phyloP scores from a whole-genome alignment of 2,888 invertebrate species.

The Nymphalis c-album region DNA sequence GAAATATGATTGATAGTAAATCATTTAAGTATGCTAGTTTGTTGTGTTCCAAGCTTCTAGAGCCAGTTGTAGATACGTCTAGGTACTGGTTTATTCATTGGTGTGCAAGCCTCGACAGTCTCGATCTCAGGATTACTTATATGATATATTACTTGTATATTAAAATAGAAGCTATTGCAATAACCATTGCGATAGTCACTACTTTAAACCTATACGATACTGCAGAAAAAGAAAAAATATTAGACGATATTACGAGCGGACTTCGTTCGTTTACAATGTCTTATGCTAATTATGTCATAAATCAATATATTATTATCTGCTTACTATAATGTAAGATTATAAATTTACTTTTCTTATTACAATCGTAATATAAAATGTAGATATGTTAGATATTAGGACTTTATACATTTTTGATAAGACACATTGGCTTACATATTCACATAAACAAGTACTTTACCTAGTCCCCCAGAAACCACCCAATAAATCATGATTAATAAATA shows the following conservation, averaged over 20 bases:
- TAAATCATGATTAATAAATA: slow-evolving; percentile 33
- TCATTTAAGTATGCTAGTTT: slow-evolving; percentile 66
- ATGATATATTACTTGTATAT: slow-evolving; percentile 26
- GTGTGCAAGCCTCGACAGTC: slow-evolving; percentile 14
- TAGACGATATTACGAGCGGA: slow-evolving; percentile 6
- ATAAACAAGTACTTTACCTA: slow-evolving; percentile 12
- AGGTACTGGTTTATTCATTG: slow-evolving; percentile 15
- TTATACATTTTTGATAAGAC: background rate
- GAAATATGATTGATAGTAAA: slow-evolving; percentile 77
- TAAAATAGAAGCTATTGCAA: slow-evolving; percentile 14
- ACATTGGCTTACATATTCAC: background rate
- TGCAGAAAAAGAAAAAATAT: slow-evolving; percentile 19
- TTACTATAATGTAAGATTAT: slow-evolving; percentile 1
- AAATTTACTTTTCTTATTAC: background rate
- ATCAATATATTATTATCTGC: slow-evolving; percentile 20
- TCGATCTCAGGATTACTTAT: slow-evolving; percentile 15
- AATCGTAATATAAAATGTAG: background rate
- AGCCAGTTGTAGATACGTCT: slow-evolving; percentile 10
- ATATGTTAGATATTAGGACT: background rate
- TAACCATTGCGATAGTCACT: background rate
- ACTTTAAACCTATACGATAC: slow-evolving; percentile 6
- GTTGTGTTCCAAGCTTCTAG: slow-evolving; percentile 19
- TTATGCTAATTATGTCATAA: slow-evolving; percentile 22
- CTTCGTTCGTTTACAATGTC: slow-evolving; percentile 5
- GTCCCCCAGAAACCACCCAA: slow-evolving; percentile 23